Evolutionary conservation across 2,797 vertebrate genomes (phyloP).

Genomic region (Danio albolineatus): DNA sequence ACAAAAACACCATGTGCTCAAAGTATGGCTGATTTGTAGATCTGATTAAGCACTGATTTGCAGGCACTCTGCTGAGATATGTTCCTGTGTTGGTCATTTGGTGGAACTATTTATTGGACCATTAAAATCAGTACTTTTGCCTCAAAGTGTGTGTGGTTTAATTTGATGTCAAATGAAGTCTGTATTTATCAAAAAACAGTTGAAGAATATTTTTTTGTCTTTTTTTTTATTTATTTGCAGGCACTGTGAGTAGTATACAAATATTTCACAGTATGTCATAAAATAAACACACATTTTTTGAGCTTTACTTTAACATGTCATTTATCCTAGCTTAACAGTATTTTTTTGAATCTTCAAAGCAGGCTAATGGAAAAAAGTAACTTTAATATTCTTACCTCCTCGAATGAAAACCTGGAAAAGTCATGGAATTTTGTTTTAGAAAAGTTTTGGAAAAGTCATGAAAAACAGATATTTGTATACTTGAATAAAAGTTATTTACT

Average conservation of each 20-base stretch:
- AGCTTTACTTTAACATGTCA: background rate
- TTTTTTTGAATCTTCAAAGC: background rate
- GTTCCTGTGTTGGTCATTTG: conserved; percentile 62
- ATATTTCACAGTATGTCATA: background rate
- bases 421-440: too few species aligned
- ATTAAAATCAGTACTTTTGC: conserved; percentile 77
- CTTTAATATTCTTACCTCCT: background rate
- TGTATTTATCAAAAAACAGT: background rate
- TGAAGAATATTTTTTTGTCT: too few species aligned
- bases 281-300: background rate
- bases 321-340: too few species aligned
- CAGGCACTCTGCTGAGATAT: conserved; percentile 60
- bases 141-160: conserved; percentile 49
- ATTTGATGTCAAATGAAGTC: background rate
- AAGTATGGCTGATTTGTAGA: conserved; percentile 45
- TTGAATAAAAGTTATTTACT: too few species aligned
- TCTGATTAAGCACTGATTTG: conserved; percentile 74
- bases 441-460: too few species aligned
- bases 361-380: background rate
- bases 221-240: conserved; percentile 8
- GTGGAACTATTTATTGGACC: conserved; percentile 82
- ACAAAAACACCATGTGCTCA: conserved; percentile 4
- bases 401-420: too few species aligned
- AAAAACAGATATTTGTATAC: too few species aligned
- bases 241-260: background rate